Base-by-base conservation (phyloP, 1,140 invertebrate species). In the Cyphomyrmex costatus region DNA sequence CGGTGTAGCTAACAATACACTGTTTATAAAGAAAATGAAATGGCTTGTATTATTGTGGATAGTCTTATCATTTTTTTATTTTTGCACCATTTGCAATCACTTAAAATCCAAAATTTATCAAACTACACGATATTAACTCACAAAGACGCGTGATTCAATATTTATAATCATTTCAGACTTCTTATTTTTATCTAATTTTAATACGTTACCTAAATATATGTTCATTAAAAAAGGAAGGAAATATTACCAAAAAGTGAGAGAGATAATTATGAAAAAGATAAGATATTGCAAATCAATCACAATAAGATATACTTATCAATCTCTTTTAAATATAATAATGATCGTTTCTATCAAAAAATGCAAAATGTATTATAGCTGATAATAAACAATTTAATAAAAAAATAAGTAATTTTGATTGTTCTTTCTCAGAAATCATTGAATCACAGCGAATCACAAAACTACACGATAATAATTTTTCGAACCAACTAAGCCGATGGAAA, bases 191-290 rank as follows among this genome's bases (percentile, higher is more conserved):
- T 2, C 0, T 24, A 33, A 16, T 30, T 77, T 77, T 21, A 7
- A 19, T 42, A 42, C 0, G 36, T 78, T 78, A 6, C 24, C 8
- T 49, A 24, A 33, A 24, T 33, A 27, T 65, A 78, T 68, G 24
- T 21, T 66, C 2, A 53, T 19, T 63, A 24, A 60, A 21, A 56
- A 30, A 70, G 14, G 36, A 49, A 14, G 14, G 14, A 49, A 49
- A 49, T 49, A 42, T 24, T 78, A 12, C 49, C 16, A 12, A 58
- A 8, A n/a, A 68, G 14, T 4, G n/a, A 16, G 30, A 58, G 16
- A 58, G 19, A 80, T 58, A 70, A 66, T 70, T 80, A 12, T 5
- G 14, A 65, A 42, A 80, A n/a, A 46, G 42, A 53, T 70, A 42
- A 80, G n/a, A 46, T 56, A 53, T 70, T n/a, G 16, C 51, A 2